Conservation (phyloP, 2,113 vertebrate species). For the Pagrus major region DNA sequence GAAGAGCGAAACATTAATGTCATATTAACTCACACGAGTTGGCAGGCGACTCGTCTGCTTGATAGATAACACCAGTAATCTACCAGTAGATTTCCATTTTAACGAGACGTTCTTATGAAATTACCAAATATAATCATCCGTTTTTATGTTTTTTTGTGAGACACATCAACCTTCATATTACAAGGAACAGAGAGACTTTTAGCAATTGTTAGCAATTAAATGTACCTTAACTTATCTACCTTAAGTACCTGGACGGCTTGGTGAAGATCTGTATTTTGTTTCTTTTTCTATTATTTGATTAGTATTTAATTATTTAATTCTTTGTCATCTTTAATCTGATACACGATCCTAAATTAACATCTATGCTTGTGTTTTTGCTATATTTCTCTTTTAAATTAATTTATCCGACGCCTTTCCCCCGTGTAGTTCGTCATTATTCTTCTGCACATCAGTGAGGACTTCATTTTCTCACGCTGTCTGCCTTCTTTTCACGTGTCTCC, state of each 20-base stretch:
- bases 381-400: neutral
- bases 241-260: neutral
- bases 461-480: slow-evolving; percentile 40
- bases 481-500: slow-evolving; percentile 41
- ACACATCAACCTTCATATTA: neutral
- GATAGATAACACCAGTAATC: neutral
- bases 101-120: neutral
- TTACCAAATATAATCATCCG: slow-evolving; percentile 27
- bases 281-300: neutral
- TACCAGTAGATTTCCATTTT: neutral
- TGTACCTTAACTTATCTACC: neutral
- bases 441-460: slow-evolving; percentile 3
- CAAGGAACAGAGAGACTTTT: neutral
- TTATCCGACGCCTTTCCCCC: neutral
- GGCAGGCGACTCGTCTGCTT: neutral
- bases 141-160: neutral
- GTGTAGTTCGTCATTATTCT: neutral
- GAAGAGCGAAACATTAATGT: neutral
- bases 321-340: neutral
- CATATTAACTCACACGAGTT: too few species aligned
- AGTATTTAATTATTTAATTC: neutral
- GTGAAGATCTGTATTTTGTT: neutral
- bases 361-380: neutral
- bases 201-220: slow-evolving; percentile 25
- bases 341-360: neutral